Base-by-base conservation (phyloP, 2,113 vertebrate genomes). In the Probosciger aterrimus region DNA sequence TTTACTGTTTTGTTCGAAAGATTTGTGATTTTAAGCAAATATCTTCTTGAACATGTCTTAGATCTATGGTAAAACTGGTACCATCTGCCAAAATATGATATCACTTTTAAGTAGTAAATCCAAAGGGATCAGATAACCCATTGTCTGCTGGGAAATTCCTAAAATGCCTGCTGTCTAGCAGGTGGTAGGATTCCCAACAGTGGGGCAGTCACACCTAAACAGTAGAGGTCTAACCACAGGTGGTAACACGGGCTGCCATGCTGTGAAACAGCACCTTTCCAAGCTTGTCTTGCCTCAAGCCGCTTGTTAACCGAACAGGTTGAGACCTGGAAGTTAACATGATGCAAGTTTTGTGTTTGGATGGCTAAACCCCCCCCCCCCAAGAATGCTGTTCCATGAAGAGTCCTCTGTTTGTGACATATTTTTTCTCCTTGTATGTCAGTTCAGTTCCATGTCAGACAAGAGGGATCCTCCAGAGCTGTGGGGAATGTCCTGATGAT, bases 291-390 rank as follows among this genome's bases (percentile, higher is more conserved):
- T 43, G 52, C 46, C 74, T 31, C 0, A 0, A 83, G 39, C 33
- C 30, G 59, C 85, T 60, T 25, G 18, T 47, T 49, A 57, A 68
- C 25, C 17, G 20, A 49, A 23, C 59, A 73, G 64, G 46, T 27
- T 44, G 46, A 67, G 65, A 49, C 12, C 74, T 78, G 71, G 71
- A 19, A 55, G 41, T 5, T 35, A 62, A 19, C 20, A 24, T 4
- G 23, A 53, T 18, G 24, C 31, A 41, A 18, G 4, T 14, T 59
- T 27, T 14, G 5, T 60, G 59, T 19, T 69, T 2, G 4, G 10
- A 2, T 33, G 17, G 22, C 68, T 37, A 11, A 44, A n/a, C 1
- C 0, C 1, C 17, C 27, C 0, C 1, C 17, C 27, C 31, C 20
- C 43, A 30, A 6, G 31, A 64, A 69, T 1, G 14, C 18, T 25